Evolutionary conservation across 2,888 invertebrate genomes (phyloP).

Genomic region (Imbricaverruca yamaguchii): DNA sequence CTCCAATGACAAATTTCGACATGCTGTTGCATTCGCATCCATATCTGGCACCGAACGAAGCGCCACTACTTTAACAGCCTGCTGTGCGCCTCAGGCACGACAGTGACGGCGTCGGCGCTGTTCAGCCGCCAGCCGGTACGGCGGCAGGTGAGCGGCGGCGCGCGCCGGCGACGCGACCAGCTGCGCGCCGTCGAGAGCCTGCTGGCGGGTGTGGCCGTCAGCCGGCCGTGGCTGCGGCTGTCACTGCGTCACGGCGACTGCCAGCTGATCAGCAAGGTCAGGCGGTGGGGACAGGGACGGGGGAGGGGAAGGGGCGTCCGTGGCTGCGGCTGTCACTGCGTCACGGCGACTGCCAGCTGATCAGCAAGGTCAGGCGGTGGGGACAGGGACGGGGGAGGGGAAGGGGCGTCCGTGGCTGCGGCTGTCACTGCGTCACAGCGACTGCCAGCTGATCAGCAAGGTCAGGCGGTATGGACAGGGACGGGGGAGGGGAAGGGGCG

Average conservation of each 20-base stretch:
- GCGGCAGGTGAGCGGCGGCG: conserved; percentile 46
- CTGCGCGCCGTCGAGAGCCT: conserved; percentile 48
- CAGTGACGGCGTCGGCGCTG: conserved; percentile 46
- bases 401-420: conserved; percentile 47
- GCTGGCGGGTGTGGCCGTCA: conserved; percentile 47
- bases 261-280: conserved; percentile 31
- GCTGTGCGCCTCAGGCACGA: conserved; percentile 46
- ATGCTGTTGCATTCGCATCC: no score
- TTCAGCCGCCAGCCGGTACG: conserved; percentile 53
- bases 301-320: conserved; percentile 48
- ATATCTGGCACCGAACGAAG: no score
- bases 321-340: conserved; percentile 44
- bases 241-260: conserved; percentile 44
- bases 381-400: no score
- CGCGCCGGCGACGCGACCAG: conserved; percentile 46
- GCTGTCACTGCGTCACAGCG: conserved; percentile 46
- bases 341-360: conserved; percentile 42
- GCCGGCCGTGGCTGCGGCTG: conserved; percentile 46
- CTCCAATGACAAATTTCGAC: no score
- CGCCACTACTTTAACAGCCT: background rate
- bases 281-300: no score
- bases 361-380: background rate
- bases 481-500: no score
- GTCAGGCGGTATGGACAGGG: background rate
- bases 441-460: conserved; percentile 33